phyloP scores from a whole-genome alignment of 2,113 vertebrate genomes.

The Epinephelus fuscoguttatus region DNA sequence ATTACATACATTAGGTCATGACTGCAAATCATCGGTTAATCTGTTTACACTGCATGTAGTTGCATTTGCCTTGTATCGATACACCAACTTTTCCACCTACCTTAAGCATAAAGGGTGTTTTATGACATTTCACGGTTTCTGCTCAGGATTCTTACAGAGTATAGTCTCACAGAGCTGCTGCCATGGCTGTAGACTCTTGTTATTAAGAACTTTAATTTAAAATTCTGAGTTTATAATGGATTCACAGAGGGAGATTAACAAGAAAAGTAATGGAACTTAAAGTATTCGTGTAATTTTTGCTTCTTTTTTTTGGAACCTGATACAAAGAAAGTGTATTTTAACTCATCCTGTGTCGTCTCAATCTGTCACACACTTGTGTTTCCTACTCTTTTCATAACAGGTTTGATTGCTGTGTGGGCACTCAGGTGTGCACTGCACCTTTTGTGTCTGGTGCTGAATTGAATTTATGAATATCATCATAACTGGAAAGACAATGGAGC shows the following conservation, averaged over 20 bases:
- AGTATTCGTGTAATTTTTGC: neutral
- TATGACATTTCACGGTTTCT: no score
- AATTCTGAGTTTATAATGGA: neutral
- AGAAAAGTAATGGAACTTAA: neutral
- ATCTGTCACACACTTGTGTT: slow-evolving; percentile 15
- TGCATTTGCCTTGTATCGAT: no score
- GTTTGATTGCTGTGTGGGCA: slow-evolving; percentile 22
- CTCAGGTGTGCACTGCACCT: slow-evolving; percentile 43
- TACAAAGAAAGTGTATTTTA: slow-evolving; percentile 3
- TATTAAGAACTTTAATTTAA: neutral
- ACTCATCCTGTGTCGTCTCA: neutral
- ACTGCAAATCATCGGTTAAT: no score
- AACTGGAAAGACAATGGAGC: slow-evolving; percentile 38
- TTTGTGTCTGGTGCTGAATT: slow-evolving; percentile 45
- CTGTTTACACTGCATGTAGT: no score
- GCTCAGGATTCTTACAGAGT: no score
- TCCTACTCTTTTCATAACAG: slow-evolving; percentile 34
- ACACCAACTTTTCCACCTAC: no score
- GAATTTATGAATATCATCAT: slow-evolving; percentile 55
- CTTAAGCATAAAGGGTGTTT: no score
- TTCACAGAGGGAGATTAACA: neutral
- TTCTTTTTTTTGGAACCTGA: neutral
- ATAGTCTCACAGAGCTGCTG: no score
- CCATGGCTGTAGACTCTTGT: no score
- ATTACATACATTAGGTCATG: no score